Conservation (phyloP, 2,888 invertebrate genomes). For the Ellobium chinense region DNA sequence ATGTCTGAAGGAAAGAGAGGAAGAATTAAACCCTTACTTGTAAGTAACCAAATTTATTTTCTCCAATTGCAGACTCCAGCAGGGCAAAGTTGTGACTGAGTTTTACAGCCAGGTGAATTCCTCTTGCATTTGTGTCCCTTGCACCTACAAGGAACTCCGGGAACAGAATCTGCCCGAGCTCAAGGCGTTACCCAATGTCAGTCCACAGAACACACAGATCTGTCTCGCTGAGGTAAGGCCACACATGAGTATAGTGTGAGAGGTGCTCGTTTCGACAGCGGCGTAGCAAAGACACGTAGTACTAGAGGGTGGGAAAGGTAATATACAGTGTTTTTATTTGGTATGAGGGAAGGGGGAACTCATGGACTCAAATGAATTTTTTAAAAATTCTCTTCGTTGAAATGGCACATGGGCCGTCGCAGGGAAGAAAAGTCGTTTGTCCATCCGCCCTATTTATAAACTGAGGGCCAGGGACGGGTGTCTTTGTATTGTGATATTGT, state of each 20-base stretch:
- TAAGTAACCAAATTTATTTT: background rate
- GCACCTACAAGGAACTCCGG: slow-evolving; percentile 67
- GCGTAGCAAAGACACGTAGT: too few relatives aligned
- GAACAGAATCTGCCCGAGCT: slow-evolving; percentile 60
- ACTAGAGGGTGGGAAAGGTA: too few relatives aligned
- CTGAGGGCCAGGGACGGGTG: too few relatives aligned
- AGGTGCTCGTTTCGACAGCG: too few relatives aligned
- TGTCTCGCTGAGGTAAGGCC: slow-evolving; percentile 56
- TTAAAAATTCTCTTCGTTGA: too few relatives aligned
- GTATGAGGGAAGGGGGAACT: too few relatives aligned
- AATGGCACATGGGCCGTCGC: too few relatives aligned
- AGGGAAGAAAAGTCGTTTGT: too few relatives aligned
- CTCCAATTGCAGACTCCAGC: slow-evolving; percentile 51
- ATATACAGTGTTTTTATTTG: too few relatives aligned
- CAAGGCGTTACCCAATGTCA: slow-evolving; percentile 56
- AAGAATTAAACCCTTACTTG: background rate
- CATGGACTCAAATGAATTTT: too few relatives aligned
- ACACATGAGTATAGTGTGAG: background rate
- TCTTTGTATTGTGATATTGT: too few relatives aligned
- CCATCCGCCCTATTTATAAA: too few relatives aligned
- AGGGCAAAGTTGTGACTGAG: slow-evolving; percentile 69
- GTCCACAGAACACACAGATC: slow-evolving; percentile 58
- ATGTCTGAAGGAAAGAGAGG: background rate
- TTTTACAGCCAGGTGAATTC: slow-evolving; percentile 72
- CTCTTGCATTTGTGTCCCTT: slow-evolving; percentile 72